Percentiles rank a stretch among this genome's conserved stretches.
phyloP scores from a whole-genome alignment of 2,888 invertebrate genomes.

The Hetaerina titia region DNA sequence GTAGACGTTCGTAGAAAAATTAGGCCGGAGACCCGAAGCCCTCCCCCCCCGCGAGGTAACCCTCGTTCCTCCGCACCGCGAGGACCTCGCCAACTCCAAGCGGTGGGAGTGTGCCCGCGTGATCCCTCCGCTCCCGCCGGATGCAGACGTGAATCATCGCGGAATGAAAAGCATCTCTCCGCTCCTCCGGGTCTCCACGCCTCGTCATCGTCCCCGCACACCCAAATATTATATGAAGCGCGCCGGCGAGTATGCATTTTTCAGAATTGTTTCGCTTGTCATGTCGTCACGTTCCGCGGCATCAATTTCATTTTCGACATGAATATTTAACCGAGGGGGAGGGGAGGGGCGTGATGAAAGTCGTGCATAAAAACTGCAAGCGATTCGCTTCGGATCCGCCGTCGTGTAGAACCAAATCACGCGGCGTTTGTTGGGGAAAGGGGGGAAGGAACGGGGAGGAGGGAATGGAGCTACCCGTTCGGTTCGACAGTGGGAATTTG shows the following conservation, averaged over 20 bases:
- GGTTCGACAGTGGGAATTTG: background rate
- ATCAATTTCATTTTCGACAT: slow-evolving; percentile 35
- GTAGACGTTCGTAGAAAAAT: too few relatives aligned
- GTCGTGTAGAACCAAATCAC: slow-evolving; percentile 30
- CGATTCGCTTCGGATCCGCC: background rate
- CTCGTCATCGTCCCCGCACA: background rate
- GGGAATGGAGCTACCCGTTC: background rate
- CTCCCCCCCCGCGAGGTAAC: too few relatives aligned
- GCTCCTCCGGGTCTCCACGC: background rate
- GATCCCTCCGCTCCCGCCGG: background rate
- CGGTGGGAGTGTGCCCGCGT: background rate
- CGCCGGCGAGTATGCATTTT: slow-evolving; percentile 3
- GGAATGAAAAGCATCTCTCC: background rate
- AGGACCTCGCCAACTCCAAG: too few relatives aligned
- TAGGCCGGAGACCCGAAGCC: too few relatives aligned
- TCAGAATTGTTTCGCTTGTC: slow-evolving; percentile 35
- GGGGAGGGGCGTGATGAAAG: slow-evolving; percentile 7
- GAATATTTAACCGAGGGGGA: background rate
- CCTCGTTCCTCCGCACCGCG: too few relatives aligned
- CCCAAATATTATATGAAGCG: slow-evolving; percentile 13
- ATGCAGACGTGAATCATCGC: background rate
- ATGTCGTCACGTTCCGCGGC: slow-evolving; percentile 34
- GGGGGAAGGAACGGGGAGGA: background rate
- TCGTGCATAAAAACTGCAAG: slow-evolving; percentile 39
- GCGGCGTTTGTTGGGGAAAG: background rate